Base-by-base conservation (phyloP, 2,113 vertebrate genomes). In the Cricetomys ansorgei region DNA sequence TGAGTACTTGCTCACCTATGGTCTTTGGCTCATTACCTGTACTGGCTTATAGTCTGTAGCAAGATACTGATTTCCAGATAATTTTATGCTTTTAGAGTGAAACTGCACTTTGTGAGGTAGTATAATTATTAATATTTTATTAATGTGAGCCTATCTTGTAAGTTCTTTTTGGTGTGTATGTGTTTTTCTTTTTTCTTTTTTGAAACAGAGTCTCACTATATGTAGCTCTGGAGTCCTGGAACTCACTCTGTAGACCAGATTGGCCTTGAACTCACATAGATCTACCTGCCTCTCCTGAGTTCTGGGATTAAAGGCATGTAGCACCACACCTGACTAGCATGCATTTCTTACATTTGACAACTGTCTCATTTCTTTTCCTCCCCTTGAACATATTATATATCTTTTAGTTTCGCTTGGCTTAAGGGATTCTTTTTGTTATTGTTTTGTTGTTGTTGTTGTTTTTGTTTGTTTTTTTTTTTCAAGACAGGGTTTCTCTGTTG, bases 81-180 rank as follows among this genome's bases (percentile, higher is more conserved):
- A 96, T 88, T 95, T 93, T 83, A n/a, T 79, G 48, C 57, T 77
- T 95, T 75, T 87, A 93, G 81, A 89, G n/a, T 87, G 29, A 96
- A 96, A 95, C 91, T 73, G 55, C 3, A 87, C 29, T 12, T 89
- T 77, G 25, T 50, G 87, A 77, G 0, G 43, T 89, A n/a, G 7
- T 55, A 15, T 89, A 48, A 70, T 81, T 86, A 50, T 91, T 50
- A 17, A 37, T 65, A 88, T 57, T 81, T 59, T 40, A 81, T 64
- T 91, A 65, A 80, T 80, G 13, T 77, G 53, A 37, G 69, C 5
- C 48, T 93, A 55, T 69, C 43, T 84, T 16, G 45, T 13, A 81
- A 27, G 3, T n/a, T 59, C 17, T 40, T 83, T 16, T 37, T 34
- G 79, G 10, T n/a, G n/a, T n/a, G n/a, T n/a, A n/a, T n/a, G n/a